Base-by-base conservation (phyloP, 2,888 invertebrate genomes). In the Nephrotoma flavescens region DNA sequence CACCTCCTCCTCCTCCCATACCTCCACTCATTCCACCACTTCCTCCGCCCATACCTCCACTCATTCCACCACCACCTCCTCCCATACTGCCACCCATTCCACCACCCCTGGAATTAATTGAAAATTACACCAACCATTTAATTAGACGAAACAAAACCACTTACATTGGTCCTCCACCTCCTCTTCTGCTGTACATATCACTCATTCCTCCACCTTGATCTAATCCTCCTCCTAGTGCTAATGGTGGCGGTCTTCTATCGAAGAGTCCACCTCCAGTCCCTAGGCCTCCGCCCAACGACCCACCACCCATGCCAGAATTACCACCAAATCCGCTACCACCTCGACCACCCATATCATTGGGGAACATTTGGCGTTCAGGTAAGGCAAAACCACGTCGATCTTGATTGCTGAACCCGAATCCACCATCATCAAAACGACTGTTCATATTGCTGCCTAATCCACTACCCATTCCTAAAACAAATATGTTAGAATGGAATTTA, bases 161-260 rank as follows among this genome's bases (percentile, higher is more conserved):
- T 89, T 85, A 89, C 89, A 88, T 88, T 86, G 92, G 92, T 45
- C 19, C 84, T 86, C 92, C 91, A 19, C 19, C 84, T 86, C 92
- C 91, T 88, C 93, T 91, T 87, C 93, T 90, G 89, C 92, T 92
- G 90, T 92, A 93, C 92, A 93, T 93, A 87, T 92, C 92, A 6
- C 87, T 87, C 11, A 87, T 87, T n/a, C 71, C 83, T n/a, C 86
- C 86, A 44, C 86, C 41, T 0, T 90, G 88, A 6, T 92, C 90
- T 6, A 90, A 89, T 12, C 91, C 89, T 6, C 92, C 90, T 42
- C 92, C 92, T 88, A 92, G 92, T 11, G 90, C 90, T 71, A 9
- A 11, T 71, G 71, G 71, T 31, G 71, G 71, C 0, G 90, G 88
- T 2, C 91, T 87, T 89, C 91, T 89, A 0, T 91, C 90, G 87